Conservation (phyloP, 1,140 invertebrate genomes). For the Plutomurus gul region DNA sequence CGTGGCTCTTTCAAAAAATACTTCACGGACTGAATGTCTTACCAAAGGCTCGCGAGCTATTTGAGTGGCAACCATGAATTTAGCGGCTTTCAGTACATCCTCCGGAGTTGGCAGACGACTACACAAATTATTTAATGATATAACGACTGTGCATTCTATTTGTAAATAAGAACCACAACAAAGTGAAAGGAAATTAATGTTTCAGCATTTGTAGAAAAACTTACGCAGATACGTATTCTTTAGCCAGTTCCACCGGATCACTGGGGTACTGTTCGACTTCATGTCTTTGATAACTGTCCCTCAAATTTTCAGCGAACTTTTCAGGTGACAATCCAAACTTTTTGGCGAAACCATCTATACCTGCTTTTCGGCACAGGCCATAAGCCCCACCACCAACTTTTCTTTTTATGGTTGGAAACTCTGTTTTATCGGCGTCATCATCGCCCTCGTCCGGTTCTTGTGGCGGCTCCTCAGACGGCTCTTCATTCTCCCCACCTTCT, state of each 20-base stretch:
- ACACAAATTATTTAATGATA: slow-evolving; percentile 54
- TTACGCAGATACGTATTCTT: slow-evolving; percentile 68
- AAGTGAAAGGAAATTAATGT: not conserved
- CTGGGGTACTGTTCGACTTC: slow-evolving; percentile 90
- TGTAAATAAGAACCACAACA: slow-evolving; percentile 41
- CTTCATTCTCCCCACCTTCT: slow-evolving; percentile 55
- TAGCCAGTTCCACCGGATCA: slow-evolving; percentile 79
- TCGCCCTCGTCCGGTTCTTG: slow-evolving; percentile 67
- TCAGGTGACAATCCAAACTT: slow-evolving; percentile 94
- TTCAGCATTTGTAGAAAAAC: slow-evolving; percentile 48
- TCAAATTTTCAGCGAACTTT: slow-evolving; percentile 94
- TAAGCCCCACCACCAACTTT: slow-evolving; percentile 85
- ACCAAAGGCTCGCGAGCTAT: slow-evolving; percentile 89
- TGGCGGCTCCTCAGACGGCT: slow-evolving; percentile 58
- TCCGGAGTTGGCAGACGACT: slow-evolving; percentile 60
- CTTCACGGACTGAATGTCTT: slow-evolving; percentile 80
- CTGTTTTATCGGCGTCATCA: slow-evolving; percentile 58
- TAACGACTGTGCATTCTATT: slow-evolving; percentile 1
- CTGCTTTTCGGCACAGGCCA: slow-evolving; percentile 79
- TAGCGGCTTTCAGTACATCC: slow-evolving; percentile 84
- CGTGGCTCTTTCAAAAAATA: slow-evolving; percentile 88
- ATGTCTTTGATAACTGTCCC: slow-evolving; percentile 95
- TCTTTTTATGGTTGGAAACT: slow-evolving; percentile 71
- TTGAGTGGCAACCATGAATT: slow-evolving; percentile 93
- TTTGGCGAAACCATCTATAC: slow-evolving; percentile 82